phyloP scores from a whole-genome alignment of 2,888 invertebrate species.

The Deilephila porcellus region DNA sequence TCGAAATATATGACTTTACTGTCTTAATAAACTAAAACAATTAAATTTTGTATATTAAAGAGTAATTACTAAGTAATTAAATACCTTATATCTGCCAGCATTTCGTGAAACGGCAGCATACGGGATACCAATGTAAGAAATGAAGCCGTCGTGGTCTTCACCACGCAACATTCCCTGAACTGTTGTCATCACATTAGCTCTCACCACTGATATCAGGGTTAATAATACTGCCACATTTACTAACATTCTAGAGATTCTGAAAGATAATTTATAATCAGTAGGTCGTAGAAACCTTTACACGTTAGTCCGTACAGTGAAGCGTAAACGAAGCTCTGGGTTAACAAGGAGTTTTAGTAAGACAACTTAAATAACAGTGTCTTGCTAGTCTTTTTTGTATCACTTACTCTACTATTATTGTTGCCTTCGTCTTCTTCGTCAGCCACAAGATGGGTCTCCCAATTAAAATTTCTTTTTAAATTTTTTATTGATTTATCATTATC shows the following conservation, averaged over 20 bases:
- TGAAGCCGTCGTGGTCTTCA: slow-evolving; percentile 55
- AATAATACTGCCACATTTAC: slow-evolving; percentile 33
- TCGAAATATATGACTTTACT: too few relatives aligned
- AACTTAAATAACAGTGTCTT: too few relatives aligned
- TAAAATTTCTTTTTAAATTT: too few relatives aligned
- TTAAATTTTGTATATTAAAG: too few relatives aligned
- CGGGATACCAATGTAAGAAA: slow-evolving; percentile 71
- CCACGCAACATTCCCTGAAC: slow-evolving; percentile 70
- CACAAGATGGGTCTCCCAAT: neutral
- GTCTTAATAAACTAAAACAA: too few relatives aligned
- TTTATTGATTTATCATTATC: too few relatives aligned
- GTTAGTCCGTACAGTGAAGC: neutral
- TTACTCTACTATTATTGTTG: too few relatives aligned
- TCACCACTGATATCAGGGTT: slow-evolving; percentile 37
- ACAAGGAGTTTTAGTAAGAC: too few relatives aligned
- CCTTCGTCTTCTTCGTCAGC: too few relatives aligned
- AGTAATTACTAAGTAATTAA: too few relatives aligned
- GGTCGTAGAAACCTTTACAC: too few relatives aligned
- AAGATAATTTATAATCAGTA: neutral
- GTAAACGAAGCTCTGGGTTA: neutral
- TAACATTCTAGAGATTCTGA: neutral
- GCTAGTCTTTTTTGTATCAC: too few relatives aligned
- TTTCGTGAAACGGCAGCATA: slow-evolving; percentile 58
- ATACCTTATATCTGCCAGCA: slow-evolving; percentile 66
- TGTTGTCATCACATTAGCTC: slow-evolving; percentile 53